phyloP scores from a whole-genome alignment of 1,140 invertebrate genomes.

The Zaprionus taronus region DNA sequence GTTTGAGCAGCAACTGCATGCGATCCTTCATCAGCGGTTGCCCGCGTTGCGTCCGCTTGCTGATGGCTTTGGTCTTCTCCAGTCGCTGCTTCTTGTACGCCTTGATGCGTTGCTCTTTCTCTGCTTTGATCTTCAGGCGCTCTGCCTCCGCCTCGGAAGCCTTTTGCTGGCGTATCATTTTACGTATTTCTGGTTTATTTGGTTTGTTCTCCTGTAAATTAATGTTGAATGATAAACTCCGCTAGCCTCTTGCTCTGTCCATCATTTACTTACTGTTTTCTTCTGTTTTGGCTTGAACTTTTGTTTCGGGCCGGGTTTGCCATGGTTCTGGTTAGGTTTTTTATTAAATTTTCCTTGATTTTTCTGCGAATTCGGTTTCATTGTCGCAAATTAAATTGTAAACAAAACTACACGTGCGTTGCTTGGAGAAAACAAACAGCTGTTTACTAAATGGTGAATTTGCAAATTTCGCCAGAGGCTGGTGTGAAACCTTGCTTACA shows the following conservation, averaged over 20 bases:
- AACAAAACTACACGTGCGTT: constrained; percentile 47
- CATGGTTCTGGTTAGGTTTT: constrained; percentile 14
- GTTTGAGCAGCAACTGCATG: constrained; percentile 77
- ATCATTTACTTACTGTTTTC: constrained; percentile 35
- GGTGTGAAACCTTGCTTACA: not conserved
- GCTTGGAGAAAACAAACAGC: constrained; percentile 11
- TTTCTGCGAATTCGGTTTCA: constrained; percentile 55
- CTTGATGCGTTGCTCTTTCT: constrained; percentile 69
- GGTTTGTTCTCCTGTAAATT: constrained; percentile 58
- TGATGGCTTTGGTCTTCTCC: constrained; percentile 74
- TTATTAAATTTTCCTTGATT: constrained; percentile 36
- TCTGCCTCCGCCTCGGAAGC: constrained; percentile 58
- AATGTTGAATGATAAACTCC: not conserved
- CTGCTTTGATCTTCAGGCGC: constrained; percentile 51
- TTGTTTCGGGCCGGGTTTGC: constrained; percentile 36
- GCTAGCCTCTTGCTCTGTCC: not conserved
- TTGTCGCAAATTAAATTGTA: constrained; percentile 34
- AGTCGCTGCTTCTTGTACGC: constrained; percentile 76
- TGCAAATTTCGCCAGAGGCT: not conserved
- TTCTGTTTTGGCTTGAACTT: constrained; percentile 46
- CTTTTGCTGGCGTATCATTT: constrained; percentile 65
- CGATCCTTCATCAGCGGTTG: constrained; percentile 83
- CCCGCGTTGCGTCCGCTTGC: constrained; percentile 73
- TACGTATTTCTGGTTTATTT: constrained; percentile 63
- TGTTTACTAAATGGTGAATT: not conserved